Evolutionary conservation across 2,113 vertebrate genomes (phyloP), one percentile per base, ranked within the genome.

Genomic region (Cinclus cinclus): DNA sequence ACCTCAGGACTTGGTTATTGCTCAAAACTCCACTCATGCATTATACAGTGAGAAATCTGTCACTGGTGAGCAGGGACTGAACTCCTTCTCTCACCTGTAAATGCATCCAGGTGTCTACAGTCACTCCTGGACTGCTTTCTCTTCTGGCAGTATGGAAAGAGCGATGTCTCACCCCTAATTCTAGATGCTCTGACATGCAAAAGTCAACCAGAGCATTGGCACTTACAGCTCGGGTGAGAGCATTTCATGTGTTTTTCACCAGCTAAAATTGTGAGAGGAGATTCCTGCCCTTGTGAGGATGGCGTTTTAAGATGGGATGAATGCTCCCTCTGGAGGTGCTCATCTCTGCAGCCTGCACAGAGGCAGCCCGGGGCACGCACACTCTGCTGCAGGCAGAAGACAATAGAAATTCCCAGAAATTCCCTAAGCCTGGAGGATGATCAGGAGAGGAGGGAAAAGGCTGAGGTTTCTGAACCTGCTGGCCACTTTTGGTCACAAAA

Each of bases 291-390:
- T 28, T 30, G 75, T 18, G 47, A 10, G 24, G 76, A 13, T 21
- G 80, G 46, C 68, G 69, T 44, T 92, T 35, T 81, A 49, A 63
- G 47, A 63, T 1, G 22, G 86, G 91, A 41, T 31, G 0, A 95
- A 97, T 75, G 92, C 96, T 97, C 96, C 96, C 96, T 90, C 95
- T 97, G 96, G 86, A 97, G 96, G 94, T n/a, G 59, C 64, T 94
- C 1, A 0, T 39, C 58, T n/a, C 81, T n/a, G 55, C 52, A 17
- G 73, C 1, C 5, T 5, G 44, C 52, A 2, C 46, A 33, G 33
- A 46, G 33, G 19, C 76, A 77, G 55, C 33, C 44, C 1, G 0
- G 81, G 75, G 2, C 75, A 15, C 0, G 2, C n/a, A 31, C 1
- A 1, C n/a, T 44, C 52, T 53, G 64, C 35, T 3, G 1, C 68